Percentiles rank a stretch among this genome's conserved stretches.
phyloP scores from a whole-genome alignment of 2,888 invertebrate species.

The Leucoma salicis region DNA sequence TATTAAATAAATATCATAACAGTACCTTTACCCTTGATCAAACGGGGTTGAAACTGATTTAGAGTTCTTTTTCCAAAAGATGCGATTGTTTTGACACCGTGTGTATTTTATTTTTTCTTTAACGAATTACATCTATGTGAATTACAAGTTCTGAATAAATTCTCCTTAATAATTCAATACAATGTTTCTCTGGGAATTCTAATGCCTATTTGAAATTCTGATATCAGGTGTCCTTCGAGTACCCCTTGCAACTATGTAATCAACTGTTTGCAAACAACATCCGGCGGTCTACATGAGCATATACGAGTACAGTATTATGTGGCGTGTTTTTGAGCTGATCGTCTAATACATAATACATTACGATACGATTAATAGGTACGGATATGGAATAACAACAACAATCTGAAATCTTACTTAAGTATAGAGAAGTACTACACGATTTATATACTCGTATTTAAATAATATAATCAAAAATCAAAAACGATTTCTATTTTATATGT shows the following conservation, averaged over 20 bases:
- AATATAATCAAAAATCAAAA: no score
- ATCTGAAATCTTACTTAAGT: no score
- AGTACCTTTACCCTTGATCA: no score
- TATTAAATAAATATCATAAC: no score
- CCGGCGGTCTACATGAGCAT: slow-evolving; percentile 45
- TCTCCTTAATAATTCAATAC: slow-evolving; percentile 19
- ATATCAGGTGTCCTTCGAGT: slow-evolving; percentile 68
- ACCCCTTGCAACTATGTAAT: slow-evolving; percentile 50
- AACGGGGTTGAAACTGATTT: no score
- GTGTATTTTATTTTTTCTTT: no score
- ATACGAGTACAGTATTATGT: slow-evolving; percentile 9
- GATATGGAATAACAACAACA: no score
- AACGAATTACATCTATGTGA: no score
- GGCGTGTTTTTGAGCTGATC: slow-evolving; percentile 13
- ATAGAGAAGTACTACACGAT: not conserved
- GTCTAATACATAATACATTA: slow-evolving; percentile 3
- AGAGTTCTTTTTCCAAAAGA: no score
- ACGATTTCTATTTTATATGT: no score
- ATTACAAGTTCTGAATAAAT: not conserved
- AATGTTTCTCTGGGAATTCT: slow-evolving; percentile 22
- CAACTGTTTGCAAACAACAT: slow-evolving; percentile 54
- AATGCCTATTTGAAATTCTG: slow-evolving; percentile 45
- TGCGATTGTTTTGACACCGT: no score
- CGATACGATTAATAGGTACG: no score
- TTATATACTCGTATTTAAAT: not conserved